Base-by-base conservation (phyloP, 64 coral and sea anemone species). In the Actinia tenebrosa region DNA sequence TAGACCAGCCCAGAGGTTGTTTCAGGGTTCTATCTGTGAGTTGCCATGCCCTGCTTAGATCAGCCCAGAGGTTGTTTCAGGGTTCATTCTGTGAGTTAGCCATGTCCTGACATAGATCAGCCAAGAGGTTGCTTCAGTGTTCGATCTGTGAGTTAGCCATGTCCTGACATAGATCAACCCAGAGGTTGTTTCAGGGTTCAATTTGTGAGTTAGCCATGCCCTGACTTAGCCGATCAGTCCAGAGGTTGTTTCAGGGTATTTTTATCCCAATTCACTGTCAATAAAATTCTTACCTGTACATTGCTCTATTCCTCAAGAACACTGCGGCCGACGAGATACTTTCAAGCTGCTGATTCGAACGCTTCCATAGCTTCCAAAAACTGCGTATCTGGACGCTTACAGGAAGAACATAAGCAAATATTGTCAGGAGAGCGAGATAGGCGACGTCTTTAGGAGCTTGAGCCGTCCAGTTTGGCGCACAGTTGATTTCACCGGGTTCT, bases 391-490 rank as follows among this genome's bases (percentile, higher is more conserved):
- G 50, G 2, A 81, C 3, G 17, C 79, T 37, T 16, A 91, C 58
- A 18, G 90, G 90, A 9, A 87, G 43, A 45, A 91, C 9, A 63
- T 68, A 87, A 37, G 84, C 90, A 1, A 82, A 56, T 16, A 87
- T 18, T 18, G 62, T 81, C 78, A 87, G 22, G 17, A 87, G 2
- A 23, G 82, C 78, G 17, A 91, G 46, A 46, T 91, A 91, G 7
- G 61, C 22, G 15, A 82, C 19, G 62, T 87, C 90, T 50, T 42
- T 64, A n/a, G 27, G 45, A 23, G 44, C 15, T 87, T n/a, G 55
- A 64, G 85, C 60, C 5, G 60, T 61, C 90, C 90, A 91, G 2
- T 91, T 64, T 20, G 85, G 85, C 22, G 90, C 85, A 25, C 90
- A 91, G 10, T 79, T 91, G 4, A 80, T 86, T 63, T 56, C 47